Evolutionary conservation across 2,113 vertebrate genomes (phyloP).

Genomic region (Opisthocomus hoazin): DNA sequence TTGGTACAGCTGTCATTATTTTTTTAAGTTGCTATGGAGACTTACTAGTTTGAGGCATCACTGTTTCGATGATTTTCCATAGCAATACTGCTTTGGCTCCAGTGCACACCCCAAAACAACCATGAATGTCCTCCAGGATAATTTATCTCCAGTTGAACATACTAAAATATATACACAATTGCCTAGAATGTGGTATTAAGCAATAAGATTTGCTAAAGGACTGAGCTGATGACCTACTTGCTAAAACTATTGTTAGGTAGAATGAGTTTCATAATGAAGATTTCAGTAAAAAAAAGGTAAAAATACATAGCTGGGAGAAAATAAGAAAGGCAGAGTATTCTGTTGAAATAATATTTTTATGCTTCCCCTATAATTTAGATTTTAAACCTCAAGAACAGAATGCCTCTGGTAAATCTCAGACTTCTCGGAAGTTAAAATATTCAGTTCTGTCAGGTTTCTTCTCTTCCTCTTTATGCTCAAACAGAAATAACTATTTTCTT

Average conservation of each 20-base stretch:
- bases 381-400: background rate
- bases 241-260: background rate
- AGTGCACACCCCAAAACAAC: constrained; percentile 2
- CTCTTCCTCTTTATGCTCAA: background rate
- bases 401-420: background rate
- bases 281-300: background rate
- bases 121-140: background rate
- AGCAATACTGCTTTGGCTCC: constrained; percentile 2
- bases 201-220: background rate
- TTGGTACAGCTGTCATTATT: constrained; percentile 50
- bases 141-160: background rate
- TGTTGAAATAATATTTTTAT: background rate
- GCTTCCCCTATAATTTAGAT: background rate
- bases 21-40: constrained; percentile 57
- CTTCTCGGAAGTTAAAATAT: background rate
- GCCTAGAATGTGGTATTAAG: background rate
- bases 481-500: background rate
- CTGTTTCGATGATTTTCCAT: constrained; percentile 8
- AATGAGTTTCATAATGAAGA: background rate
- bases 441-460: background rate
- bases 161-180: background rate
- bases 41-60: constrained; percentile 20
- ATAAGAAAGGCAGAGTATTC: background rate
- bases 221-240: background rate
- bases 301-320: background rate